These are phyloP conservation scores for Coregonus sp. DNA, from an alignment of 2,797 vertebrate genomes.

Conservation along the genomic window DNA sequence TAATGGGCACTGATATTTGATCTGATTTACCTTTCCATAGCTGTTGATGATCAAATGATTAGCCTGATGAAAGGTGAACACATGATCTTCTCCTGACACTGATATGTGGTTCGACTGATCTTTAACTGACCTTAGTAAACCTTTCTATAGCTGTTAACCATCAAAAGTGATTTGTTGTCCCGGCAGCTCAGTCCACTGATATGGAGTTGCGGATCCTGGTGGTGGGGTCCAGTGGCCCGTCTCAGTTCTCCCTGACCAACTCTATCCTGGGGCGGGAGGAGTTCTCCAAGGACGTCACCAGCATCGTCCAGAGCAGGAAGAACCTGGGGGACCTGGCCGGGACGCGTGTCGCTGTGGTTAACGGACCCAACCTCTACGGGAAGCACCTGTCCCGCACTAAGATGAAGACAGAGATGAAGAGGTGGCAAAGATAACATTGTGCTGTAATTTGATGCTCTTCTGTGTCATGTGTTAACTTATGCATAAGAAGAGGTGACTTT, in stretches of 20 bases:
- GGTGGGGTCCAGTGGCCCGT: slow-evolving; percentile 70
- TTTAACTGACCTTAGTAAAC: not conserved
- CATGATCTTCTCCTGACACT: not conserved
- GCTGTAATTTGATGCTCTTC: no score
- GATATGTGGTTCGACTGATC: not conserved
- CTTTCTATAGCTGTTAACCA: not conserved
- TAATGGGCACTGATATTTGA: not conserved
- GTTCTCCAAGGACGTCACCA: slow-evolving; percentile 58
- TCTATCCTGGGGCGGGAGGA: slow-evolving; percentile 68
- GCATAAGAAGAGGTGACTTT: no score
- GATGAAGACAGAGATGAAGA: slow-evolving; percentile 71
- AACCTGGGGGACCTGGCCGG: slow-evolving; percentile 65
- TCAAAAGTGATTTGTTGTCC: not conserved
- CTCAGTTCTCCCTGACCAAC: slow-evolving; percentile 75
- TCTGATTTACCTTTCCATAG: not conserved
- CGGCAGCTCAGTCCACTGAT: slow-evolving; percentile 46
- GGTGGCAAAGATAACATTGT: no score
- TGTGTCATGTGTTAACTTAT: no score
- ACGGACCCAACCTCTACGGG: slow-evolving; percentile 72
- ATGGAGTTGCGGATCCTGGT: slow-evolving; percentile 73
- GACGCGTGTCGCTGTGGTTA: slow-evolving; percentile 66
- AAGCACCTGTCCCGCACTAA: slow-evolving; percentile 68
- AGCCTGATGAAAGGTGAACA: not conserved
- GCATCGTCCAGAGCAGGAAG: slow-evolving; percentile 65
- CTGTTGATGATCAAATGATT: not conserved